Evolutionary conservation across 2,888 invertebrate genomes (phyloP), one percentile per base, ranked within the genome.

Genomic region (Nysson spinosus): DNA sequence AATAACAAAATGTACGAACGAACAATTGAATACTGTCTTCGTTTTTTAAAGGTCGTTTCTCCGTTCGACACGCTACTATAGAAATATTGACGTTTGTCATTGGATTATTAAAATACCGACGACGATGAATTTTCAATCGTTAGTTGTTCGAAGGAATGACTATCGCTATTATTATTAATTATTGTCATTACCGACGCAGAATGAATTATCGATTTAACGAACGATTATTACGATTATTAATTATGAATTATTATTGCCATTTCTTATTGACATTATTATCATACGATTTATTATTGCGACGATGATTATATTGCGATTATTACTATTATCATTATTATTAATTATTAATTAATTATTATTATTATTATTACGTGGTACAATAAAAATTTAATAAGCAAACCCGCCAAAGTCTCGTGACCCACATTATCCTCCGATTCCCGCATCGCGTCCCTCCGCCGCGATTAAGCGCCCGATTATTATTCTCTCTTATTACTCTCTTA

Each of bases 311-410:
- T 83, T 76, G 77, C 79, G 77, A 82, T 82, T 78, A 75, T 73
- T 72, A 79, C 72, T 72, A 73, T 77, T 77, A 77, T 79, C 73
- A 77, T 75, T 74, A 69, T 72, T 69, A 72, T 75, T 77, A 75
- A 77, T 73, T 78, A 76, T 75, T 74, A 75, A 79, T 76, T 73
- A 79, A 63, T n/a, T 74, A 82, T 77, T 78, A 81, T 79, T 83
- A 84, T 82, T 85, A 84, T 84, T 85, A 85, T 85, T 85, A 85
- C 84, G 81, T 86, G 85, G 85, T 85, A 85, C 82, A 86, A 86
- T 86, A 85, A 86, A 85, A 83, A 85, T 85, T 84, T 84, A 84
- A 82, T 85, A 85, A 85, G 82, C 84, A 83, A 71, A 68, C 5
- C 34, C 9, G 40, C 35, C 16, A 34, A 3, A 50, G 77, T 79